These are phyloP conservation scores for Pseudomyrmex pallidus DNA, from an alignment of 1,140 invertebrate species.

Conservation along the genomic window DNA sequence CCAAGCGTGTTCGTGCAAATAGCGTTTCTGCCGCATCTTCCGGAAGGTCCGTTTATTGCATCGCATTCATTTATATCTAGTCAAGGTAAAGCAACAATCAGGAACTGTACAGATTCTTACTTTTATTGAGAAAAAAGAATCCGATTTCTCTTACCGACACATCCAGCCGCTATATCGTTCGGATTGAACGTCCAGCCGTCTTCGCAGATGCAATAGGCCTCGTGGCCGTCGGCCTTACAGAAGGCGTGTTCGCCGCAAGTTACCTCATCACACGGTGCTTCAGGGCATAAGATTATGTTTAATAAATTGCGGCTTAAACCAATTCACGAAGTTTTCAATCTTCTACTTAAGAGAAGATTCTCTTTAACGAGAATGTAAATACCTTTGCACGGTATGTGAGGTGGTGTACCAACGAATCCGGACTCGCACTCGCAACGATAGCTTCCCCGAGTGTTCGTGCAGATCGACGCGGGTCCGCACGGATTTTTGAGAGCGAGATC, in stretches of 20 bases:
- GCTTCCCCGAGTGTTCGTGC: slow-evolving; percentile 93
- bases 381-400: slow-evolving; percentile 92
- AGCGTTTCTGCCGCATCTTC: slow-evolving; percentile 93
- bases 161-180: slow-evolving; percentile 93
- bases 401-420: slow-evolving; percentile 94
- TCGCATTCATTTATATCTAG: slow-evolving; percentile 97
- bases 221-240: slow-evolving; percentile 94
- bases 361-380: not conserved
- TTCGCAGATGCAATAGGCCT: slow-evolving; percentile 96
- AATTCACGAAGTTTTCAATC: too few species aligned
- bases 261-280: slow-evolving; percentile 95
- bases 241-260: slow-evolving; percentile 94
- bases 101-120: not conserved
- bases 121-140: slow-evolving; percentile 5
- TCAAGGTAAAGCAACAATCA: slow-evolving; percentile 55
- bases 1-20: slow-evolving; percentile 93
- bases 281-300: not conserved
- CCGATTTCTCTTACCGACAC: slow-evolving; percentile 88
- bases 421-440: slow-evolving; percentile 95
- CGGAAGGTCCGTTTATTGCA: slow-evolving; percentile 89
- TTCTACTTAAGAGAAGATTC: not conserved
- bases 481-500: slow-evolving; percentile 84
- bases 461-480: slow-evolving; percentile 93
- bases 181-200: slow-evolving; percentile 97
- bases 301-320: too few species aligned